A percentile compares a stretch with the other conserved stretches of the same genome.
These are phyloP conservation scores for Oscarella lobularis DNA, from an alignment of 37 sponge, comb jelly and placozoan species.

Conservation along the genomic window DNA sequence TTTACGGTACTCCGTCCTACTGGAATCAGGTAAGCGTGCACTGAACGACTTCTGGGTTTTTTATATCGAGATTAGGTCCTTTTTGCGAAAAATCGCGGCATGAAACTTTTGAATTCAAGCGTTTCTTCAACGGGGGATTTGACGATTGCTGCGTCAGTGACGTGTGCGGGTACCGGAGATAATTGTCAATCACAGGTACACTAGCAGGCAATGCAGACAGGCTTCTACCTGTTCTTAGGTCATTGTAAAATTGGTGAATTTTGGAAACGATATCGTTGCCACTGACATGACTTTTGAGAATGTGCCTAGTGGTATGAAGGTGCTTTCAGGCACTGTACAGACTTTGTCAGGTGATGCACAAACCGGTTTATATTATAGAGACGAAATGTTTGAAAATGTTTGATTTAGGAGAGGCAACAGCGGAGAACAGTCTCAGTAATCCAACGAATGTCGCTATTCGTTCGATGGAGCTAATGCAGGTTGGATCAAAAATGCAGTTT, in stretches of 20 bases:
- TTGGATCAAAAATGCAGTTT: too few relatives aligned
- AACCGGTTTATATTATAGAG: too few relatives aligned
- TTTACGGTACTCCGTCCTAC: conserved; percentile 6
- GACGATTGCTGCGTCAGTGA: not conserved
- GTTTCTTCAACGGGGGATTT: not conserved
- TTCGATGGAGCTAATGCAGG: not conserved
- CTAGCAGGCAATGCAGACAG: too few relatives aligned
- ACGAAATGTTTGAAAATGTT: too few relatives aligned
- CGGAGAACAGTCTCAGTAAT: too few relatives aligned
- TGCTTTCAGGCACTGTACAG: not conserved
- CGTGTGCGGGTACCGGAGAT: not conserved
- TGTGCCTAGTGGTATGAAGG: not conserved
- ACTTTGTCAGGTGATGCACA: not conserved
- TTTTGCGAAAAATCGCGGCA: not conserved
- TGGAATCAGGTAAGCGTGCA: conserved; percentile 8
- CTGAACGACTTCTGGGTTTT: not conserved
- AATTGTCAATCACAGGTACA: too few relatives aligned
- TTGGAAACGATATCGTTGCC: not conserved
- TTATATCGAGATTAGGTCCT: not conserved
- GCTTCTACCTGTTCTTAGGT: not conserved
- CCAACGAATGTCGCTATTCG: not conserved
- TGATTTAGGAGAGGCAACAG: too few relatives aligned
- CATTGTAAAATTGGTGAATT: not conserved
- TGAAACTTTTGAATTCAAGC: not conserved
- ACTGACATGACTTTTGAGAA: not conserved